These are phyloP conservation scores for Tridacna gigas DNA, from an alignment of 2,888 invertebrate genomes.

Conservation along the genomic window DNA sequence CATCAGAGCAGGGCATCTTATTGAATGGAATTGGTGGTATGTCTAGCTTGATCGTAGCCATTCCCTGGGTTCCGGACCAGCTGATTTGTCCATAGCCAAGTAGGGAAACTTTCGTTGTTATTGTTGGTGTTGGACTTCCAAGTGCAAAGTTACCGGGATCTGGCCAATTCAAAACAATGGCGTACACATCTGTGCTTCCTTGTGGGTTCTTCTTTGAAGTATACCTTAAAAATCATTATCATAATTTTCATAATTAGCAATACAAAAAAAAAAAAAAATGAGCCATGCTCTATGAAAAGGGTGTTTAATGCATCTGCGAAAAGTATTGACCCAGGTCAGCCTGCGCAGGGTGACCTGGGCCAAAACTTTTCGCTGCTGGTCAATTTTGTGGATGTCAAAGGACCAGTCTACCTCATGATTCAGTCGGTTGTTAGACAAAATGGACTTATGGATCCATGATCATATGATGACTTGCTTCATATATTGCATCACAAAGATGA, in stretches of 20 bases:
- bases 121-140: conserved; percentile 83
- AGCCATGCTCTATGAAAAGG: not conserved
- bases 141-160: conserved; percentile 86
- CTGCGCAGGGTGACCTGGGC: too few relatives aligned
- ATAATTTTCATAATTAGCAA: not conserved
- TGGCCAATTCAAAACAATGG: conserved; percentile 90
- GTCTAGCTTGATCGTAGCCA: conserved; percentile 62
- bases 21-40: conserved; percentile 70
- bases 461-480: too few relatives aligned
- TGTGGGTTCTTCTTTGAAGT: conserved; percentile 69
- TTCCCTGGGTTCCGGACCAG: conserved; percentile 32
- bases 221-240: conserved; percentile 62
- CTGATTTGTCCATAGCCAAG: conserved; percentile 85
- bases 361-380: too few relatives aligned
- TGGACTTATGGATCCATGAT: too few relatives aligned
- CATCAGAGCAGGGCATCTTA: conserved; percentile 71
- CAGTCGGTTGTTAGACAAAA: too few relatives aligned
- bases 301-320: too few relatives aligned
- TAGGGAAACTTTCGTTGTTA: conserved; percentile 84
- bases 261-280: not conserved
- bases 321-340: too few relatives aligned
- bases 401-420: too few relatives aligned
- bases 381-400: too few relatives aligned
- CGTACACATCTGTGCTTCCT: conserved; percentile 87
- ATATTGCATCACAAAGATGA: too few relatives aligned